A percentile compares a stretch with the other conserved stretches of the same genome.
phyloP scores from a whole-genome alignment of 1,140 invertebrate genomes.

The Chionoecetes opilio region DNA sequence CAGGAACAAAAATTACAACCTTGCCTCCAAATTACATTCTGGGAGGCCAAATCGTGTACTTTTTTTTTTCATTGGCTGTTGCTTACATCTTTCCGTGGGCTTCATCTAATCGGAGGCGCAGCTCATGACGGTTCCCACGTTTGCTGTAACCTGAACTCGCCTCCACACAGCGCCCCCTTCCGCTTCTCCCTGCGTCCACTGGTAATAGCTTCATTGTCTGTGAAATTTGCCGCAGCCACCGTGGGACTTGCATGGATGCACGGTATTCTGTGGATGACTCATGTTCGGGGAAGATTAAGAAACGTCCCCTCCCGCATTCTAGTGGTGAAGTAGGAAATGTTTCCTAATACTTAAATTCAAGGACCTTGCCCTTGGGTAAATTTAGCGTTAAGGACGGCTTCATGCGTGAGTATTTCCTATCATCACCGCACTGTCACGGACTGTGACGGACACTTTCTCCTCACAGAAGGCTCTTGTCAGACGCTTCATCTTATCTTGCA shows the following conservation, averaged over 20 bases:
- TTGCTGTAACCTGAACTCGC: neutral
- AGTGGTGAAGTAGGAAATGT: no score
- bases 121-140: slow-evolving; percentile 14
- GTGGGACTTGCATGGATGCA: no score
- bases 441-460: neutral
- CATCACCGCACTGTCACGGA: no score
- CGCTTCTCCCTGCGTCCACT: neutral
- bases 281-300: no score
- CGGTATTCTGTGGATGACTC: no score
- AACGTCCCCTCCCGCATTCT: no score
- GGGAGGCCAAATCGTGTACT: no score
- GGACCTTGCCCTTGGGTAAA: no score
- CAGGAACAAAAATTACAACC: no score
- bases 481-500: neutral
- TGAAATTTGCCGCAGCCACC: neutral
- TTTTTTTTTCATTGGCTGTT: neutral
- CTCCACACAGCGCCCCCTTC: neutral
- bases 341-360: no score
- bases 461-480: neutral
- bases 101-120: neutral
- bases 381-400: no score
- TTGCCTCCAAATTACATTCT: no score
- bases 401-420: neutral
- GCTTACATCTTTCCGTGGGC: neutral
- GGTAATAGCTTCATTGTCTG: neutral